Evolutionary conservation across 2,113 vertebrate species (phyloP).

Genomic region (Epinephelus cyanopodus): DNA sequence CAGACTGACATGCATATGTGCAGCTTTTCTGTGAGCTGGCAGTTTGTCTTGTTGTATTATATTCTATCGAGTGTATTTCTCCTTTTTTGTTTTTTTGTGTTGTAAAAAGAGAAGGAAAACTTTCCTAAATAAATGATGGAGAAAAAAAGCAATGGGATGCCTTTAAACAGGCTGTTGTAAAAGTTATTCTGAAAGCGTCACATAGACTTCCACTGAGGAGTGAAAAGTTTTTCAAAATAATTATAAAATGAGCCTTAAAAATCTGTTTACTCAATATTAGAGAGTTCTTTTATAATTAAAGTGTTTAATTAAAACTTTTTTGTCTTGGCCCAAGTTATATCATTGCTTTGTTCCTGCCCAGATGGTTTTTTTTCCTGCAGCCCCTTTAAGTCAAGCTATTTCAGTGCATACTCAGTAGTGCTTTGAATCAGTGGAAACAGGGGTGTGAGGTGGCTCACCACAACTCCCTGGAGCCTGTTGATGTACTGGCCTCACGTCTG

Average conservation of each 20-base stretch:
- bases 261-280: conserved; percentile 8
- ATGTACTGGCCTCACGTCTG: conserved; percentile 32
- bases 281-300: conserved; percentile 33
- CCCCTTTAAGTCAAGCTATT: conserved; percentile 20
- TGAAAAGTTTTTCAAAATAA: neutral
- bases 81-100: too few species aligned
- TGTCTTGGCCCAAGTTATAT: conserved; percentile 6
- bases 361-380: neutral
- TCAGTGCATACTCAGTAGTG: conserved; percentile 20
- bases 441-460: conserved; percentile 26
- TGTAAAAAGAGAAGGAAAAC: too few species aligned
- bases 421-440: conserved; percentile 40
- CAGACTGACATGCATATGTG: neutral
- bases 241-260: neutral
- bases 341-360: conserved; percentile 30
- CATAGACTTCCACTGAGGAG: neutral
- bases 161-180: too few species aligned
- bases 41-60: too few species aligned
- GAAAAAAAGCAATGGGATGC: neutral
- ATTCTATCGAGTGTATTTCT: too few species aligned
- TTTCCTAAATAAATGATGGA: too few species aligned
- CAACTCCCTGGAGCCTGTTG: conserved; percentile 38
- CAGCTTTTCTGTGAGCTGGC: too few species aligned
- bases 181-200: neutral
- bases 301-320: conserved; percentile 23